Base-by-base conservation (phyloP, 2,797 vertebrate genomes). In the Myoxocephalus aenaeus region DNA sequence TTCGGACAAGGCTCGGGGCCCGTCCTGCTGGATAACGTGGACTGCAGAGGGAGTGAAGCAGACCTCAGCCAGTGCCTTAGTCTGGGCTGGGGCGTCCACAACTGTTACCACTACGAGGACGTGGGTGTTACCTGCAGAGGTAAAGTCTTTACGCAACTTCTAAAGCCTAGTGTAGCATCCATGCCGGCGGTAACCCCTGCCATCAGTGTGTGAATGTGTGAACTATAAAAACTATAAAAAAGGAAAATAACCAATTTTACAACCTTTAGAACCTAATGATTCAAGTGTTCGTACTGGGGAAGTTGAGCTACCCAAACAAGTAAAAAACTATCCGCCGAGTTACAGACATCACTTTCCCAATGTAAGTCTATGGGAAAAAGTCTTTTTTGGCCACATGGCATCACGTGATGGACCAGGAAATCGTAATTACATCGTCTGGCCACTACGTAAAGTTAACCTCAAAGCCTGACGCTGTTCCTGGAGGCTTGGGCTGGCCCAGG, bases 81-180 rank as follows among this genome's bases (percentile, higher is more conserved):
- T 92, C 96, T 95, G 0, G 97, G 97, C 74, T 99, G 98, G 98
- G 97, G 97, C 5, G 66, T 98, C 87, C 98, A 99, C 93, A 99
- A 99, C 94, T 99, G 98, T 87, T 98, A 98, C 93, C 98, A 99
- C 95, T 98, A 97, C 0, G 98, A 99, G 90, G 98, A 99, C 0
- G 98, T 99, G 90, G 97, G 95, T 0, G 94, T 99, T 20, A 92
- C 93, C 44, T 99, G 98, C 81, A 95, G 93, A 2, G 98, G 98
- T 99, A 91, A 6, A 38, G n/a, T 27, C 5, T 59, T 80, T 17
- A n/a, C 20, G 15, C 11, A 25, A 2, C 12, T 32, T 32, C 32
- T 32, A 42, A 17, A 62, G 36, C 36, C n/a, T 40, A 4, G 58
- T 29, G 51, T 25, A 25, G 50, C 50, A 53, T 53, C 48, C 50